A percentile compares a stretch with the other conserved stretches of the same genome.
Evolutionary conservation across 2,113 vertebrate genomes (phyloP).

Genomic region (Junco hyemalis): DNA sequence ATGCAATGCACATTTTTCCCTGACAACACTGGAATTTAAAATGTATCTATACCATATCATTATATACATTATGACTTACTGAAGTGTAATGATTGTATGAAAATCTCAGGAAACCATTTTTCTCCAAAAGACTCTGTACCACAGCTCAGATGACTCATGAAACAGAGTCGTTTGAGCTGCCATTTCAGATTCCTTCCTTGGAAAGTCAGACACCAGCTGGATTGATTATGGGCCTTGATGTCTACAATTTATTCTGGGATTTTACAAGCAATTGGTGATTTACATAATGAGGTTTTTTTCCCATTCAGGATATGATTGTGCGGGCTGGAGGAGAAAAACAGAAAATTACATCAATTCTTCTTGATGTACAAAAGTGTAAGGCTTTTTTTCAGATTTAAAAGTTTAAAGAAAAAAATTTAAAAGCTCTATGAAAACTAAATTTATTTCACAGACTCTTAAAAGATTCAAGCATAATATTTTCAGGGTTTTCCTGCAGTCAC

Average conservation of each 20-base stretch:
- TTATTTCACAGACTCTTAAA: not conserved
- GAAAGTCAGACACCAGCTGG: not conserved
- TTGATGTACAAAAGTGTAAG: not conserved
- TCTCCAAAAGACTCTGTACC: not conserved
- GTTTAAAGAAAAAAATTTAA: not conserved
- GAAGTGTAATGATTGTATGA: not conserved
- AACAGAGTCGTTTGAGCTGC: not conserved
- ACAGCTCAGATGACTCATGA: not conserved
- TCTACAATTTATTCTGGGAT: not conserved
- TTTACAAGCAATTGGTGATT: not conserved
- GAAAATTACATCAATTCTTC: not conserved
- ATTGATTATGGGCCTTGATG: not conserved
- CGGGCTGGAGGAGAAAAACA: not conserved
- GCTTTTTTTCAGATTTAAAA: not conserved
- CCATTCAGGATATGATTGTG: not conserved
- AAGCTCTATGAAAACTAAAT: not conserved
- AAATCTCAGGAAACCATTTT: constrained; percentile 32
- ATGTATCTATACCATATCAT: not conserved
- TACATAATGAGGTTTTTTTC: not conserved
- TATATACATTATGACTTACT: not conserved
- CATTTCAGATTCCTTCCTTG: constrained; percentile 12
- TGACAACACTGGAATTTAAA: constrained; percentile 39
- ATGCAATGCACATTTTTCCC: constrained; percentile 30
- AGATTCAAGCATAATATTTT: not conserved
- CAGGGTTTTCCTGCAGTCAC: not conserved